Percentiles rank a stretch among this genome's conserved stretches.
Conservation (phyloP, 2,888 invertebrate species). For the Platycheirus albimanus region DNA sequence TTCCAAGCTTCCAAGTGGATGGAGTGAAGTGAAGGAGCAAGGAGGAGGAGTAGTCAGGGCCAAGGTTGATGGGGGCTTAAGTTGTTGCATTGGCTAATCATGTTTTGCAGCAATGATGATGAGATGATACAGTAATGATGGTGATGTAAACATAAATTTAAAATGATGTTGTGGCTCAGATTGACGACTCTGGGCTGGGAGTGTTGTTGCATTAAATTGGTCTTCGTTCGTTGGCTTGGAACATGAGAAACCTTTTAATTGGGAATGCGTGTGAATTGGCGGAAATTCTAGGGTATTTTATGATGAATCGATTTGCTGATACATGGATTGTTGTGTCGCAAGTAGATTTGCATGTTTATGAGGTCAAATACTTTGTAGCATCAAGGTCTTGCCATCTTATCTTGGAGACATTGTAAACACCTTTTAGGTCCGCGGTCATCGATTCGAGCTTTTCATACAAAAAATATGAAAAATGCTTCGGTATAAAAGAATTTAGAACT, state of each 20-base stretch:
- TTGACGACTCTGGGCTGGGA: not conserved
- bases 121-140: conserved; percentile 58
- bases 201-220: conserved; percentile 22
- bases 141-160: conserved; percentile 64
- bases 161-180: conserved; percentile 32
- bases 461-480: too few species aligned
- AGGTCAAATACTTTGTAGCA: too few species aligned
- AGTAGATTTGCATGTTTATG: too few species aligned
- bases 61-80: conserved; percentile 26
- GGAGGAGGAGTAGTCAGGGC: not conserved
- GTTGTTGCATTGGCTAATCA: conserved; percentile 50
- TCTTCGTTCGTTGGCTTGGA: not conserved
- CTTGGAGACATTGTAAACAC: too few species aligned
- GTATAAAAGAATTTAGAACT: too few species aligned
- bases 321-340: not conserved
- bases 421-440: too few species aligned
- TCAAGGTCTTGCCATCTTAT: too few species aligned
- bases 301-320: not conserved
- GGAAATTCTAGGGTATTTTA: conserved; percentile 10
- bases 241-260: conserved; percentile 64
- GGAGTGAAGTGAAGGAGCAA: too few species aligned
- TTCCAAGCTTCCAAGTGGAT: too few species aligned
- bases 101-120: too few species aligned
- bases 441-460: too few species aligned
- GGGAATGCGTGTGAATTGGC: conserved; percentile 12